A percentile compares a stretch with the other conserved stretches of the same genome.
These are phyloP conservation scores for Drosophila niveifrons DNA, from an alignment of 2,888 invertebrate species.

Conservation along the genomic window DNA sequence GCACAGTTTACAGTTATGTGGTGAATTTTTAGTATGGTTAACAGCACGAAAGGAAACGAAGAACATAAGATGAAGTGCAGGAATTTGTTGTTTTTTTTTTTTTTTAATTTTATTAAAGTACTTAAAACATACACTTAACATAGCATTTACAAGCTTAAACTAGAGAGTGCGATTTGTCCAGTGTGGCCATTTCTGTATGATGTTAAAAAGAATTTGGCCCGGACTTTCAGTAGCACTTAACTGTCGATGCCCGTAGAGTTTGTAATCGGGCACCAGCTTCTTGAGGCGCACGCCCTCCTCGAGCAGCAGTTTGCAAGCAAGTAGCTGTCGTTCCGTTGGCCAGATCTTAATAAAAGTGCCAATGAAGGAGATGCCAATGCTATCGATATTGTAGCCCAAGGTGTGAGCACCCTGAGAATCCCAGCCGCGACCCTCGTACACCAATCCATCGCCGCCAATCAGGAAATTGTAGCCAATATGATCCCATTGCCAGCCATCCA, in stretches of 20 bases:
- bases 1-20: slow-evolving; percentile 23
- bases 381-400: slow-evolving; percentile 88
- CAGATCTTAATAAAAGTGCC: slow-evolving; percentile 88
- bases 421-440: slow-evolving; percentile 92
- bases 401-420: slow-evolving; percentile 90
- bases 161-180: slow-evolving; percentile 78
- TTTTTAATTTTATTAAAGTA: slow-evolving; percentile 32
- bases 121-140: slow-evolving; percentile 16
- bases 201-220: slow-evolving; percentile 88
- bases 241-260: slow-evolving; percentile 90
- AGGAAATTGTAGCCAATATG: slow-evolving; percentile 93
- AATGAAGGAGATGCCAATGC: slow-evolving; percentile 91
- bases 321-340: slow-evolving; percentile 87
- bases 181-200: slow-evolving; percentile 90
- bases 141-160: slow-evolving; percentile 4
- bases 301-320: slow-evolving; percentile 88
- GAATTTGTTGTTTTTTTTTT: neutral
- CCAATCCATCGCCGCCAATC: slow-evolving; percentile 91
- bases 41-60: neutral
- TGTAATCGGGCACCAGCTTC: slow-evolving; percentile 88
- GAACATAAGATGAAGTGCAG: neutral
- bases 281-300: slow-evolving; percentile 88
- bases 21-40: slow-evolving; percentile 23
- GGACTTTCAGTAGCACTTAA: slow-evolving; percentile 90
- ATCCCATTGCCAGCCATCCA: slow-evolving; percentile 88